Evolutionary conservation across 2,113 vertebrate genomes (phyloP).

Genomic region (Nerophis ophidion): DNA sequence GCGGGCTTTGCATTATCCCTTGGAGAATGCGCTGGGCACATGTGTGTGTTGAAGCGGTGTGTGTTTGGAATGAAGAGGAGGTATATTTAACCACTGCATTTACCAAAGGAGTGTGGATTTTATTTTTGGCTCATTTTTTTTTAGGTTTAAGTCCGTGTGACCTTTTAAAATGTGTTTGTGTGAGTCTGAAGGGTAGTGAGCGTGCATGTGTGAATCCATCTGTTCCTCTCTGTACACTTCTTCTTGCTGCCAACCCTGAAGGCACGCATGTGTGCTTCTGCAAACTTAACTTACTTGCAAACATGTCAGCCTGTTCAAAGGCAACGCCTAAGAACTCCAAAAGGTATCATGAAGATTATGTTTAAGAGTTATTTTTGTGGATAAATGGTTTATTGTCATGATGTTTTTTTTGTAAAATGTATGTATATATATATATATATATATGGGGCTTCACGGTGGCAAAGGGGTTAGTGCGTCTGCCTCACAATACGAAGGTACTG

Average conservation of each 20-base stretch:
- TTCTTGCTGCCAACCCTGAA: slow-evolving; percentile 10
- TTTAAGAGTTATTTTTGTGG: too few species aligned
- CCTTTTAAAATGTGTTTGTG: slow-evolving; percentile 14
- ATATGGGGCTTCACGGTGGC: too few species aligned
- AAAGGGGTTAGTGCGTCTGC: too few species aligned
- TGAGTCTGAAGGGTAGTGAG: not conserved
- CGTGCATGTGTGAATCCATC: slow-evolving; percentile 25
- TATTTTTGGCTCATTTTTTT: slow-evolving; percentile 20
- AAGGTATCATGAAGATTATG: too few species aligned
- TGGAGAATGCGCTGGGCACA: slow-evolving; percentile 1
- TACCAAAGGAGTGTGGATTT: slow-evolving; percentile 14
- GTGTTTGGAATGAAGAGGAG: slow-evolving; percentile 12
- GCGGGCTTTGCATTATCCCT: slow-evolving; percentile 27
- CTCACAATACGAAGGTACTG: too few species aligned
- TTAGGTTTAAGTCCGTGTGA: slow-evolving; percentile 4
- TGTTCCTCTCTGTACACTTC: slow-evolving; percentile 37
- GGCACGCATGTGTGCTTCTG: slow-evolving; percentile 7
- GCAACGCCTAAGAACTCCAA: too few species aligned
- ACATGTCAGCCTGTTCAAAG: not conserved
- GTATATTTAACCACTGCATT: slow-evolving; percentile 20
- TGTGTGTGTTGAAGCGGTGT: slow-evolving; percentile 3
- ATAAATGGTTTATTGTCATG: too few species aligned
- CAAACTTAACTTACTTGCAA: slow-evolving; percentile 29
- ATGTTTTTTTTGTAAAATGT: too few species aligned
- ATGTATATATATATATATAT: too few species aligned